Evolutionary conservation across 1,140 invertebrate species (phyloP).

Genomic region (Micrasema minimum): DNA sequence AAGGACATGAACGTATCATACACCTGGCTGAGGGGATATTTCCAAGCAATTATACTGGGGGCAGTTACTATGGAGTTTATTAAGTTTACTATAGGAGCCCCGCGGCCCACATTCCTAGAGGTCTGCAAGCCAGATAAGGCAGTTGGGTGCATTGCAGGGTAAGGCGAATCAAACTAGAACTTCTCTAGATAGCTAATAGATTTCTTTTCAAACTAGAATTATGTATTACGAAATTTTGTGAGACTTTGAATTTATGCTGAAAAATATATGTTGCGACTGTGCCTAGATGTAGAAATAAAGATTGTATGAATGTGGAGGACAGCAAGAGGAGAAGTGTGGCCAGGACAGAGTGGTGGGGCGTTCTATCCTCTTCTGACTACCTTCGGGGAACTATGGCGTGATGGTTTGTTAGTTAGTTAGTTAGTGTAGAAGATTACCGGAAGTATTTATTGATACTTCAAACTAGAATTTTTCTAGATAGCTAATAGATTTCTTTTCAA

Average conservation of each 20-base stretch:
- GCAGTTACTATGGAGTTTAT: neutral
- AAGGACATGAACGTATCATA: neutral
- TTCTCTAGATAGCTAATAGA: neutral
- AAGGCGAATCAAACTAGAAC: neutral
- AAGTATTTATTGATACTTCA: no score
- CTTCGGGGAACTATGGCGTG: no score
- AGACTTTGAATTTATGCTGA: neutral
- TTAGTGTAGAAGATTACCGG: no score
- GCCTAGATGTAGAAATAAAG: no score
- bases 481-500: neutral
- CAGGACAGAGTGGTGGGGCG: no score
- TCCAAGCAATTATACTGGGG: neutral
- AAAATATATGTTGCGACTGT: neutral
- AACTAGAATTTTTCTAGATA: neutral
- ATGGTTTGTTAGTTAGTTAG: no score
- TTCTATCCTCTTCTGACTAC: no score
- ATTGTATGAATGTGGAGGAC: neutral
- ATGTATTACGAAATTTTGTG: neutral
- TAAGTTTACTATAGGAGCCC: neutral
- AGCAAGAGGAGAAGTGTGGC: no score
- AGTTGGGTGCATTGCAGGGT: slow-evolving; percentile 8
- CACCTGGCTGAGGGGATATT: slow-evolving; percentile 5
- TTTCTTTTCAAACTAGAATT: neutral
- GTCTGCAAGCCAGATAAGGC: slow-evolving; percentile 23
- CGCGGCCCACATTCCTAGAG: slow-evolving; percentile 3